Evolutionary conservation across 2,888 invertebrate species (phyloP).

Genomic region (Campoletis raptor): DNA sequence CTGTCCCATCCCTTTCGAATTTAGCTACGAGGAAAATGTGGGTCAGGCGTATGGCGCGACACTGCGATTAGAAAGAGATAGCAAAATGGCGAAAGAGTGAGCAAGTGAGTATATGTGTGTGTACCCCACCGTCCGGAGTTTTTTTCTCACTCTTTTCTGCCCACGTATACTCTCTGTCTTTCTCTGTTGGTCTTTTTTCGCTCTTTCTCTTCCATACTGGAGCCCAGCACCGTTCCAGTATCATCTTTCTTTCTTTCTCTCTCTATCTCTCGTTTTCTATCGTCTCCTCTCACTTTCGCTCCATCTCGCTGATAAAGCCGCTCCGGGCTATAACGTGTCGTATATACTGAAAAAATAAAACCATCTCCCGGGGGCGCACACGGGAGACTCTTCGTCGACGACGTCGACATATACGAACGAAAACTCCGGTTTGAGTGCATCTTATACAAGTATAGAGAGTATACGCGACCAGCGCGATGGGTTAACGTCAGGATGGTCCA

Average conservation of each 20-base stretch:
- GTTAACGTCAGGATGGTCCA: constrained; percentile 43
- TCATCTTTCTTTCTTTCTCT: constrained; percentile 11
- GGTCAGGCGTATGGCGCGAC: constrained; percentile 62
- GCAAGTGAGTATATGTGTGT: background rate
- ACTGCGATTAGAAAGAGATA: constrained; percentile 25
- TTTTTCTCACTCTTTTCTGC: constrained; percentile 44
- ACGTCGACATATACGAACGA: constrained; percentile 34
- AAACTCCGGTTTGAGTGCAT: constrained; percentile 46
- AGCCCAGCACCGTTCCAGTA: constrained; percentile 41
- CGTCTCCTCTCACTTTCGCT: constrained; percentile 49
- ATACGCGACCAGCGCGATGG: constrained; percentile 40
- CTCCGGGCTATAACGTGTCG: constrained; percentile 62
- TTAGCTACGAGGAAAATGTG: constrained; percentile 60
- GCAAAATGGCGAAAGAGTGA: background rate
- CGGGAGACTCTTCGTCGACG: constrained; percentile 57
- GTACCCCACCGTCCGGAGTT: constrained; percentile 18
- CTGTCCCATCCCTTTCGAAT: constrained; percentile 57
- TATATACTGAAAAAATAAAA: constrained; percentile 65
- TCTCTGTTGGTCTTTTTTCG: constrained; percentile 35
- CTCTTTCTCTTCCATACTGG: constrained; percentile 25
- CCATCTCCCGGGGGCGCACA: constrained; percentile 47
- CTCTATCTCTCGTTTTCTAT: constrained; percentile 18
- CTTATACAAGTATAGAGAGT: constrained; percentile 28
- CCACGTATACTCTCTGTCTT: constrained; percentile 45
- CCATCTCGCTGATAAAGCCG: constrained; percentile 63